These are phyloP conservation scores for Cryptocephalus primarius DNA, from an alignment of 2,888 invertebrate species.

Conservation along the genomic window DNA sequence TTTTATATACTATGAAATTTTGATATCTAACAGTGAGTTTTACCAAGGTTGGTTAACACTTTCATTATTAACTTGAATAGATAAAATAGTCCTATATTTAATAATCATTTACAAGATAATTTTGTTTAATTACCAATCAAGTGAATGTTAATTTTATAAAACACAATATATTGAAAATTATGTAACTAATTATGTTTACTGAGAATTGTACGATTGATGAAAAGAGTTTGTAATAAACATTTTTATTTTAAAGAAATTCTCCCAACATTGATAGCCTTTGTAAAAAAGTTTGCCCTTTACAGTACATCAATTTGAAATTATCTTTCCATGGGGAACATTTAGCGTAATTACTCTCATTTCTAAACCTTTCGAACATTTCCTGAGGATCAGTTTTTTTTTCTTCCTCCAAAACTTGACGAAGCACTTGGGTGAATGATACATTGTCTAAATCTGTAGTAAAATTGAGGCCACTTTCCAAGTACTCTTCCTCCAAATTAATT, in stretches of 20 bases:
- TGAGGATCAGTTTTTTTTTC: conserved; percentile 59
- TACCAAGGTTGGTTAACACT: too few species aligned
- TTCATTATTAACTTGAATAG: too few species aligned
- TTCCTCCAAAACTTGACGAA: conserved; percentile 21
- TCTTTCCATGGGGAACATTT: conserved; percentile 48
- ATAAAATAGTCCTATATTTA: too few species aligned
- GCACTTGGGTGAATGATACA: conserved; percentile 11
- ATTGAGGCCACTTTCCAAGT: conserved; percentile 10
- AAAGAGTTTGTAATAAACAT: neutral
- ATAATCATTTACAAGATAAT: too few species aligned
- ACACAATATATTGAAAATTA: too few species aligned
- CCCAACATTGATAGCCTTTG: conserved; percentile 69
- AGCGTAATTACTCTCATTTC: conserved; percentile 48
- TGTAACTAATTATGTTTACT: too few species aligned
- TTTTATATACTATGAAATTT: neutral
- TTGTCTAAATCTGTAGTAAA: conserved; percentile 10
- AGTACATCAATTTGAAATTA: conserved; percentile 60
- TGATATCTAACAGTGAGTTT: too few species aligned
- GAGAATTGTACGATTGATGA: too few species aligned
- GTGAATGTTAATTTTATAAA: too few species aligned
- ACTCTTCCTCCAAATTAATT: conserved; percentile 22
- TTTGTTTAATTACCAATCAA: too few species aligned
- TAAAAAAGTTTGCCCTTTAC: conserved; percentile 70
- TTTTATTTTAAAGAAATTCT: conserved; percentile 49
- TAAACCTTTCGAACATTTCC: conserved; percentile 57